phyloP scores from a whole-genome alignment of 2,888 invertebrate species.

The Drosophila hamatofila region DNA sequence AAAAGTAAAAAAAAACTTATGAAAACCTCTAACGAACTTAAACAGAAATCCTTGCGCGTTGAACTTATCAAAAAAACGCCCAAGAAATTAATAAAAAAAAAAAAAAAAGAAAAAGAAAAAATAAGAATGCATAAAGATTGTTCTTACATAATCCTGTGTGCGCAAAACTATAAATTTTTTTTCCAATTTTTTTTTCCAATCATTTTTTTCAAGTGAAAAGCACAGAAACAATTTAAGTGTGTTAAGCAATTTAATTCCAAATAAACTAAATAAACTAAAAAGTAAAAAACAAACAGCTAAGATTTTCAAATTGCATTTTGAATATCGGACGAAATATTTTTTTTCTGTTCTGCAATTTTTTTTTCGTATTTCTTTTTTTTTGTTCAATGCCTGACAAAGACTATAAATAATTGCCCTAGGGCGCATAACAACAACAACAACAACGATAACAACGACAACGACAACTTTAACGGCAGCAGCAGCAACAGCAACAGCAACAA shows the following conservation, averaged over 20 bases:
- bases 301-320: conserved; percentile 34
- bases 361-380: conserved; percentile 22
- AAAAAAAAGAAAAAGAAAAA: conserved; percentile 2
- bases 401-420: conserved; percentile 70
- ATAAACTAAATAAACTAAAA: conserved; percentile 17
- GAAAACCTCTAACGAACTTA: conserved; percentile 20
- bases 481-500: conserved; percentile 42
- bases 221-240: conserved; percentile 34
- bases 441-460: conserved; percentile 22
- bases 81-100: conserved; percentile 13
- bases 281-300: conserved; percentile 14
- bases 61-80: conserved; percentile 27
- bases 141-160: conserved; percentile 63
- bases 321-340: conserved; percentile 32
- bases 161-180: conserved; percentile 45
- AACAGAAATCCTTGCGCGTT: conserved; percentile 53
- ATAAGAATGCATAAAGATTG: conserved; percentile 19
- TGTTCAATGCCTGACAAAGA: conserved; percentile 45
- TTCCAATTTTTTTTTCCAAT: conserved; percentile 73
- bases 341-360: conserved; percentile 46
- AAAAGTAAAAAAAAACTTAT: conserved; percentile 20
- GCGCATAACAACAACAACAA: conserved; percentile 46
- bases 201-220: conserved; percentile 65
- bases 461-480: conserved; percentile 36
- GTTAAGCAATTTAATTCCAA: conserved; percentile 10